Conservation (phyloP, 2,888 invertebrate genomes). For the Anoplius nigerrimus region DNA sequence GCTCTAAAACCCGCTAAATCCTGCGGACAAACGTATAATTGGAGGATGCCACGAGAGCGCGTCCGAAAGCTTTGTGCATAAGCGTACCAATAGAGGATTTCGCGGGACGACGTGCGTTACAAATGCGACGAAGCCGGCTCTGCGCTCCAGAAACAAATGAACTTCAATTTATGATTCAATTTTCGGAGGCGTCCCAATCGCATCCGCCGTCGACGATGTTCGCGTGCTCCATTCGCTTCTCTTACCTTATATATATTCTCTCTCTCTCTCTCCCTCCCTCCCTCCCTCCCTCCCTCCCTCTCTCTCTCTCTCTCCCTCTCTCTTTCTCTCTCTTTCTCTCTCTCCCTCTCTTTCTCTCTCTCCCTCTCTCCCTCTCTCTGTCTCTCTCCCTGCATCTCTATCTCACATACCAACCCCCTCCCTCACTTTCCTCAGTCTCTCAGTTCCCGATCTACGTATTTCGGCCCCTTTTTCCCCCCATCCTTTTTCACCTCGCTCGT, state of each 20-base stretch:
- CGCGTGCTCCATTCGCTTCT: background rate
- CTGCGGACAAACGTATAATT: too few species aligned
- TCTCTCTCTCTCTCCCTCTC: too few species aligned
- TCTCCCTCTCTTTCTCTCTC: too few species aligned
- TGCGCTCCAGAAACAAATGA: constrained; percentile 44
- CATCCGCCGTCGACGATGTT: constrained; percentile 5
- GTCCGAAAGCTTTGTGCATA: too few species aligned
- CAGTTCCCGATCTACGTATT: background rate
- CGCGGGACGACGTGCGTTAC: constrained; percentile 8
- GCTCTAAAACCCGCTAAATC: too few species aligned
- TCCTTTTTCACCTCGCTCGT: constrained; percentile 22
- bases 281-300: too few species aligned
- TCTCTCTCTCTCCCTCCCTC: background rate
- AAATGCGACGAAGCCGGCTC: constrained; percentile 17
- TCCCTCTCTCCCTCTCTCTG: too few species aligned
- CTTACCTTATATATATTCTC: background rate
- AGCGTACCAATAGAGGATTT: too few species aligned
- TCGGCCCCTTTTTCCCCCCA: constrained; percentile 7
- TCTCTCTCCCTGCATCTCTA: background rate
- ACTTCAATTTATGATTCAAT: constrained; percentile 59
- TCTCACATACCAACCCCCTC: background rate
- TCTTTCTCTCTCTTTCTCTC: background rate
- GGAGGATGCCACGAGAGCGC: too few species aligned
- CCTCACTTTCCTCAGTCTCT: constrained; percentile 3
- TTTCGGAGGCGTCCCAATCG: constrained; percentile 40